Base-by-base conservation (phyloP, 2,113 vertebrate genomes). In the Callospermophilus lateralis region DNA sequence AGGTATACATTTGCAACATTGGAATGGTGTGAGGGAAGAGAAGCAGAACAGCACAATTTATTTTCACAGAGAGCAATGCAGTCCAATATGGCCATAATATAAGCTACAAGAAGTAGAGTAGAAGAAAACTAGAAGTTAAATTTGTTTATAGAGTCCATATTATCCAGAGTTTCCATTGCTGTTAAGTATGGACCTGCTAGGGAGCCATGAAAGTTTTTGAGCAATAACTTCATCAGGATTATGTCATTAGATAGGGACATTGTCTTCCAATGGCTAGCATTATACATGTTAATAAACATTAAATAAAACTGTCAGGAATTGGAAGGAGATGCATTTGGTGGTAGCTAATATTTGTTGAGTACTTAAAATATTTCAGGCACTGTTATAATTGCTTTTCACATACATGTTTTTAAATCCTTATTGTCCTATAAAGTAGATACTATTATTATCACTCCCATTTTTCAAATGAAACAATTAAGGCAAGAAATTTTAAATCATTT, bases 401-500 rank as follows among this genome's bases (percentile, higher is more conserved):
- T 89, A 70, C 90, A 83, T 79, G 39, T 84, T 22, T 95, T 85
- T 73, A 45, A 90, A 81, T 84, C 30, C 12, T 86, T 61, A 55
- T 48, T 78, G 83, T 15, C 28, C 22, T 93, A 20, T 61, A 37
- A 78, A 80, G 22, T 70, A n/a, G 39, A 20, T 83, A 53, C n/a
- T 78, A 12, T 61, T 78, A 20, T 58, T 72, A 55, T 81, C 37
- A 80, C 10, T 9, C 51, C 12, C 8, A 24, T 15, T 94, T 97
- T 93, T 95, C 70, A 92, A 51, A 42, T 74, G 88, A 95, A 88
- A 61, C 30, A 58, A 72, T 77, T 88, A n/a, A 74, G 79, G 58
- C n/a, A 91, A 89, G 24, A 86, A 22, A 76, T 74, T 1, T 51
- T 68, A 84, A 94, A 65, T 95, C 53, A 63, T 42, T 90, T 90